A percentile compares a stretch with the other conserved stretches of the same genome.
phyloP scores from a whole-genome alignment of 1,140 invertebrate genomes.

The Drosophila lini region DNA sequence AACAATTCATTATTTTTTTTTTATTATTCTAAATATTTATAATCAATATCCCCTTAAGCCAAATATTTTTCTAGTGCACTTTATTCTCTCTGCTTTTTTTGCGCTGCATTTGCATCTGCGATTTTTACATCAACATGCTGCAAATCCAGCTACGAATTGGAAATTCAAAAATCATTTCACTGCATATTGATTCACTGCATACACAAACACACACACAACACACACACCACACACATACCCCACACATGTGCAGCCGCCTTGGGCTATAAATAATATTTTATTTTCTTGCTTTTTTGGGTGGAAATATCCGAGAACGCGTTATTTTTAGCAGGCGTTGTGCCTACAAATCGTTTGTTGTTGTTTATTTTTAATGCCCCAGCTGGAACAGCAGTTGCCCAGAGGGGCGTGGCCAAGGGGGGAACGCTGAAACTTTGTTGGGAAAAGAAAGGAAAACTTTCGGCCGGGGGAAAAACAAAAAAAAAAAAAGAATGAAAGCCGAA shows the following conservation, averaged over 20 bases:
- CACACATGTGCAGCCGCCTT: slow-evolving; percentile 36
- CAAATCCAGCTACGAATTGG: slow-evolving; percentile 46
- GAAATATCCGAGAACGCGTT: slow-evolving; percentile 68
- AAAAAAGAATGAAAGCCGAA: slow-evolving; percentile 44
- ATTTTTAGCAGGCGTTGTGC: slow-evolving; percentile 75
- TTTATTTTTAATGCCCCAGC: slow-evolving; percentile 65
- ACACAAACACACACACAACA: background rate
- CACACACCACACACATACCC: background rate
- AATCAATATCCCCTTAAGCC: background rate
- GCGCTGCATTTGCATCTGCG: slow-evolving; percentile 52
- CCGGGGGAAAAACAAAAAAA: slow-evolving; percentile 2
- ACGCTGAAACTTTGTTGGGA: slow-evolving; percentile 47
- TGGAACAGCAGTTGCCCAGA: slow-evolving; percentile 20
- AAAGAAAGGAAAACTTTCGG: slow-evolving; percentile 61
- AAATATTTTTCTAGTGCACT: background rate
- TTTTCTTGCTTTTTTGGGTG: slow-evolving; percentile 77
- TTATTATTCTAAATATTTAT: no score
- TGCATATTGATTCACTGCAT: slow-evolving; percentile 59
- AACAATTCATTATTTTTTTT: no score
- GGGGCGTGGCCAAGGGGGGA: background rate
- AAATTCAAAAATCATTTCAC: slow-evolving; percentile 66
- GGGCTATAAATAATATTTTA: slow-evolving; percentile 79
- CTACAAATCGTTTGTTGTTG: slow-evolving; percentile 76
- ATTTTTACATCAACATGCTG: slow-evolving; percentile 61
- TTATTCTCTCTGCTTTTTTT: slow-evolving; percentile 6